phyloP scores from a whole-genome alignment of 1,140 invertebrate species.

The Cylas formicarius region DNA sequence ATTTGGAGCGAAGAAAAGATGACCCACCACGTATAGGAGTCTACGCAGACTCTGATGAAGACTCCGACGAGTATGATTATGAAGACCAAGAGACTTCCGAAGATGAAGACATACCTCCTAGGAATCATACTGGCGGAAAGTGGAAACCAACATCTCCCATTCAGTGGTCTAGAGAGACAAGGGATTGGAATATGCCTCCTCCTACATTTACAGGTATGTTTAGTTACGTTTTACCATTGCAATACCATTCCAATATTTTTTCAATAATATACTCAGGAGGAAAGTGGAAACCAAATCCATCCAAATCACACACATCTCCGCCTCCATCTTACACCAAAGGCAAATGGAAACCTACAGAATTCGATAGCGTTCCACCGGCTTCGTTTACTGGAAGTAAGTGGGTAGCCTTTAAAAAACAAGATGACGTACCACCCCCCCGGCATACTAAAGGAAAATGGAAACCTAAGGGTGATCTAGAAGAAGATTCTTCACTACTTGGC shows the following conservation, averaged over 20 bases:
- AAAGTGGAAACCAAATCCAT: slow-evolving; percentile 37
- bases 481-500: slow-evolving; percentile 23
- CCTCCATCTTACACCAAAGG: slow-evolving; percentile 62
- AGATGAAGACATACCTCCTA: slow-evolving; percentile 46
- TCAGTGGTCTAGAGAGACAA: slow-evolving; percentile 32
- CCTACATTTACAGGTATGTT: slow-evolving; percentile 30
- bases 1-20: slow-evolving; percentile 45
- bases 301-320: slow-evolving; percentile 33
- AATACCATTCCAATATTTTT: not conserved
- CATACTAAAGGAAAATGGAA: slow-evolving; percentile 11
- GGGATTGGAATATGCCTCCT: slow-evolving; percentile 36
- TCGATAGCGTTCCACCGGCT: slow-evolving; percentile 41
- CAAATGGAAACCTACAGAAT: slow-evolving; percentile 51
- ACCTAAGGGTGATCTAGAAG: slow-evolving; percentile 14
- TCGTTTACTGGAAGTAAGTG: slow-evolving; percentile 52
- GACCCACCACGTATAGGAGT: slow-evolving; percentile 22
- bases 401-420: slow-evolving; percentile 33
- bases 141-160: slow-evolving; percentile 44
- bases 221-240: not conserved
- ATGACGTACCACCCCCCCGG: slow-evolving; percentile 17
- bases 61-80: slow-evolving; percentile 47
- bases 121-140: slow-evolving; percentile 40
- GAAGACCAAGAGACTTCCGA: slow-evolving; percentile 49
- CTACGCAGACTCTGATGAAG: slow-evolving; percentile 42
- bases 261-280: not conserved